Conservation (phyloP, 2,888 invertebrate genomes). For the Diachrysia chrysitis region DNA sequence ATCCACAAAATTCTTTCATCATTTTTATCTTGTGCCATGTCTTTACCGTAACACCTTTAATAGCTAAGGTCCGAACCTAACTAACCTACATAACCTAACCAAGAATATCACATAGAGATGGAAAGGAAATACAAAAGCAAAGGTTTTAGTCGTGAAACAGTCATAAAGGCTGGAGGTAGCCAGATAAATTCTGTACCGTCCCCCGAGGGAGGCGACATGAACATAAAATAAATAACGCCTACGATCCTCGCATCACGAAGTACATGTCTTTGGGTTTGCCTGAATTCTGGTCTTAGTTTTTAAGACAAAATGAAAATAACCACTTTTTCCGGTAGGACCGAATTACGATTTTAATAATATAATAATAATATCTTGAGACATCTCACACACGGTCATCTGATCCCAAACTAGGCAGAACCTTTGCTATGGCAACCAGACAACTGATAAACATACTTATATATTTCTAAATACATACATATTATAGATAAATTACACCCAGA, state of each 20-base stretch:
- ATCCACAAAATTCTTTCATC: no score
- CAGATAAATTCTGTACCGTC: neutral
- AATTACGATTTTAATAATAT: no score
- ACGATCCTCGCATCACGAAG: neutral
- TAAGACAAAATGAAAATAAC: no score
- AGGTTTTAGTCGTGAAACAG: conserved; percentile 29
- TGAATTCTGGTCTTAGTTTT: neutral
- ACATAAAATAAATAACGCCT: conserved; percentile 15
- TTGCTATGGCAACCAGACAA: no score
- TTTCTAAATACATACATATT: no score
- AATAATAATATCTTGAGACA: no score
- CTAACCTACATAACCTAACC: neutral
- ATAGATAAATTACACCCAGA: no score
- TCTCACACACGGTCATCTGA: no score
- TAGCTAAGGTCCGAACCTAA: neutral
- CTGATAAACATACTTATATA: no score
- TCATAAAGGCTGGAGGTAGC: conserved; percentile 20
- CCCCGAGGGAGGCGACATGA: neutral
- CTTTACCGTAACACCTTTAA: neutral
- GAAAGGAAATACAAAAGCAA: conserved; percentile 17
- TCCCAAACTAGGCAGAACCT: no score
- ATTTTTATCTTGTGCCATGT: no score
- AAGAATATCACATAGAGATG: neutral
- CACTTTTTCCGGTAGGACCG: no score
- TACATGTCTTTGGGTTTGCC: neutral